Percentiles rank a stretch among this genome's conserved stretches.
Evolutionary conservation across 2,797 vertebrate genomes (phyloP).

Genomic region (Sebastes melanostomus): DNA sequence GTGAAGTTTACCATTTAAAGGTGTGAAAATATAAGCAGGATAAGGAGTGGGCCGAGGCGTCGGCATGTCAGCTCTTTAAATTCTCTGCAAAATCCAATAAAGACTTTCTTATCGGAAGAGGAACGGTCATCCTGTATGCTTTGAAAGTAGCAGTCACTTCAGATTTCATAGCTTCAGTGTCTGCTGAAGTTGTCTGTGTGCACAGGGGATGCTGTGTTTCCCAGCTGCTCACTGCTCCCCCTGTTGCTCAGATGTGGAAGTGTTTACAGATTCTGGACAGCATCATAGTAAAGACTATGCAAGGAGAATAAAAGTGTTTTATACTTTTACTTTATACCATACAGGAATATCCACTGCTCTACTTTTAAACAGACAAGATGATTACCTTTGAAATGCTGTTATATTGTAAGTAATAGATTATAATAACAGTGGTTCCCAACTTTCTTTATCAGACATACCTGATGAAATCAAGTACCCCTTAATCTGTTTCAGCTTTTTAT

Average conservation of each 20-base stretch:
- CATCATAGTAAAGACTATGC: background rate
- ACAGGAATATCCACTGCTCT: background rate
- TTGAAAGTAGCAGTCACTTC: constrained; percentile 55
- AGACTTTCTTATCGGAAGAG: constrained; percentile 9
- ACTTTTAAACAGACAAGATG: background rate
- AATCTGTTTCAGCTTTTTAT: too few species aligned
- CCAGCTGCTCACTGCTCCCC: constrained; percentile 51
- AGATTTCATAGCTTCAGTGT: constrained; percentile 44
- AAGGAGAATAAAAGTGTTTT: background rate
- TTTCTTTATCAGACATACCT: background rate
- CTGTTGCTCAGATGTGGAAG: constrained; percentile 53
- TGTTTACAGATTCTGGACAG: constrained; percentile 1
- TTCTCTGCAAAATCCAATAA: constrained; percentile 17
- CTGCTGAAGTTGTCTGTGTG: background rate
- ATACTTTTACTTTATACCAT: background rate
- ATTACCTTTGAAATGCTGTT: background rate
- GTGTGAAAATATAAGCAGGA: background rate
- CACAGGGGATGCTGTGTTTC: background rate
- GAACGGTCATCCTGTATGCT: constrained; percentile 9
- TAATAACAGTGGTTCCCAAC: background rate
- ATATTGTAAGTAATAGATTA: background rate
- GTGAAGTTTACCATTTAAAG: background rate
- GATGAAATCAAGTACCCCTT: too few species aligned
- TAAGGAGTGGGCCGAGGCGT: background rate
- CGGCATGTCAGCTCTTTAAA: constrained; percentile 6